phyloP scores from a whole-genome alignment of 2,888 invertebrate genomes.

The Lordiphosa andalusiaca region DNA sequence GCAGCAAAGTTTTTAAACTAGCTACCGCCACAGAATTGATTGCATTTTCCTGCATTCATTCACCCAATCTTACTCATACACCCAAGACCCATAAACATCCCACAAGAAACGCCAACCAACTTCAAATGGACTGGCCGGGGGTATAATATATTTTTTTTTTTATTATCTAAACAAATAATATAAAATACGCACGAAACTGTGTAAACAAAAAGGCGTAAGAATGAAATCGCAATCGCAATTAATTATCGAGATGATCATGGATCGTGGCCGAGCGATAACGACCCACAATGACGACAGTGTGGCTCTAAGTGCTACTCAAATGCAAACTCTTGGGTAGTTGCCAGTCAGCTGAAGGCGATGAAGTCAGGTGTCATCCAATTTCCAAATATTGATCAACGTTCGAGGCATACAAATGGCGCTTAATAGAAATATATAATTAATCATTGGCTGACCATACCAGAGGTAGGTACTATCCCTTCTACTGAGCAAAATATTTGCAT shows the following conservation, averaged over 20 bases:
- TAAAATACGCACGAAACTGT: constrained; percentile 23
- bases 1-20: too few species aligned
- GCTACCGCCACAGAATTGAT: background rate
- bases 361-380: constrained; percentile 34
- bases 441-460: background rate
- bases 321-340: constrained; percentile 27
- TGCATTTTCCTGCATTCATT: background rate
- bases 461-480: background rate
- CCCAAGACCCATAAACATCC: constrained; percentile 24
- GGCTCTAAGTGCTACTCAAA: background rate
- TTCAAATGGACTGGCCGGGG: constrained; percentile 40
- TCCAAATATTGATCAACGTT: constrained; percentile 37
- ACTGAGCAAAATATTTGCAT: constrained; percentile 3
- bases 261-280: constrained; percentile 12
- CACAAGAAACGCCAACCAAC: constrained; percentile 27
- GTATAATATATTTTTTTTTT: constrained; percentile 49
- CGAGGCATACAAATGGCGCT: constrained; percentile 48
- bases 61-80: background rate
- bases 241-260: constrained; percentile 27
- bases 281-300: constrained; percentile 25
- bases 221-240: constrained; percentile 1
- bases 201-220: constrained; percentile 35
- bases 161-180: constrained; percentile 39
- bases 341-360: constrained; percentile 35
- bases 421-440: constrained; percentile 1